Conservation (phyloP, 92 coral and sea anemone genomes). For the Phymanthus crucifer region DNA sequence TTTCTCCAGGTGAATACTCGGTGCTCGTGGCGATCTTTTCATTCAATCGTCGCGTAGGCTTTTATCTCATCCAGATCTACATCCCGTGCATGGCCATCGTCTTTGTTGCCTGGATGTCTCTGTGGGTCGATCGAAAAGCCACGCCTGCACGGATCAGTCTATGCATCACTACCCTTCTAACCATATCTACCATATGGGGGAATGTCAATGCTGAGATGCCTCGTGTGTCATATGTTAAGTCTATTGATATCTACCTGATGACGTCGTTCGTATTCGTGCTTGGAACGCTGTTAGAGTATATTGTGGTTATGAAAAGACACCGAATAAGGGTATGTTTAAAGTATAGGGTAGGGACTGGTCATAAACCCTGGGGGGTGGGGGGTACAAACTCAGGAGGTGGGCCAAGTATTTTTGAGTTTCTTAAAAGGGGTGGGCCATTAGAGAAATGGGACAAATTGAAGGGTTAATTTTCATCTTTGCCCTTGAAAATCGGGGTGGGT, state of each 20-base stretch:
- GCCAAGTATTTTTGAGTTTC: too few relatives aligned
- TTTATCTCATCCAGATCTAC: slow-evolving; percentile 76
- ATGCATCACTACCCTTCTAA: slow-evolving; percentile 79
- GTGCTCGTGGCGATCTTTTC: slow-evolving; percentile 65
- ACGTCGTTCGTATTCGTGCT: slow-evolving; percentile 77
- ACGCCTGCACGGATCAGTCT: slow-evolving; percentile 85
- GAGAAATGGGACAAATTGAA: too few relatives aligned
- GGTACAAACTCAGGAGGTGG: not conserved
- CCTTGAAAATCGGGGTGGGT: too few relatives aligned
- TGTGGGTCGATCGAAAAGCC: slow-evolving; percentile 80
- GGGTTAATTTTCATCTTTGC: too few relatives aligned
- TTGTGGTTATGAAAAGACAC: slow-evolving; percentile 47
- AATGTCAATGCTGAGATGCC: slow-evolving; percentile 85
- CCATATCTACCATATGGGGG: slow-evolving; percentile 84
- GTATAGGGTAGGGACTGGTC: not conserved
- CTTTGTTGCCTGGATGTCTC: slow-evolving; percentile 82
- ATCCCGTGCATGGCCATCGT: slow-evolving; percentile 88
- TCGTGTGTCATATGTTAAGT: slow-evolving; percentile 81
- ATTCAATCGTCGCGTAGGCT: slow-evolving; percentile 77
- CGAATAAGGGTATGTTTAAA: slow-evolving; percentile 27
- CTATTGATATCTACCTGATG: slow-evolving; percentile 81
- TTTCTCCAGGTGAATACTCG: slow-evolving; percentile 50
- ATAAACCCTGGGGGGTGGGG: too few relatives aligned
- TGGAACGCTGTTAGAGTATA: slow-evolving; percentile 74
- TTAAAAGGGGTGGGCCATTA: too few relatives aligned